These are phyloP conservation scores for Benitochromis conjunctus DNA, from an alignment of 2,113 vertebrate species.

Conservation along the genomic window DNA sequence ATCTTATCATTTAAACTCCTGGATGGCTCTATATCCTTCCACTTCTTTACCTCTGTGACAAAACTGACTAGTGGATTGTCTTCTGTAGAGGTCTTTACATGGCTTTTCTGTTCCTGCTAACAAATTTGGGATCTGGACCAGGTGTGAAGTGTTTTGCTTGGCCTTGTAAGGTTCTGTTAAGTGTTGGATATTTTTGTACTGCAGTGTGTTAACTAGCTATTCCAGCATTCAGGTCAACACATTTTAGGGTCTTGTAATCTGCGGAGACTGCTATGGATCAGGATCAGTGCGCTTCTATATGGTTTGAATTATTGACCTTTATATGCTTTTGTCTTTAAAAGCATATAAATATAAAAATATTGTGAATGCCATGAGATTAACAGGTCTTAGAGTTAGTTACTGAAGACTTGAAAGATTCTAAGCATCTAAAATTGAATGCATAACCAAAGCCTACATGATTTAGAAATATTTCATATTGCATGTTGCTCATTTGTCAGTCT, in stretches of 20 bases:
- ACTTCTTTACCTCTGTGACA: neutral
- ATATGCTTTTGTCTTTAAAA: neutral
- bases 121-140: neutral
- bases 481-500: neutral
- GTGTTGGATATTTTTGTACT: neutral
- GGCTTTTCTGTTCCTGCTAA: neutral
- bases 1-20: constrained; percentile 22
- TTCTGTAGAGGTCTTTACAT: neutral
- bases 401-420: neutral
- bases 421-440: neutral
- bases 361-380: neutral
- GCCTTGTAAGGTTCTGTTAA: neutral
- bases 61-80: neutral
- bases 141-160: neutral
- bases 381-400: neutral
- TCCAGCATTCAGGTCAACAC: neutral
- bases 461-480: neutral
- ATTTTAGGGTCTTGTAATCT: neutral
- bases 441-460: neutral
- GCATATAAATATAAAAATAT: neutral
- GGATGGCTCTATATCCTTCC: neutral
- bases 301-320: neutral
- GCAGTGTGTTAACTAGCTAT: neutral
- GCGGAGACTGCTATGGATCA: neutral
- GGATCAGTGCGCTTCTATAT: neutral